Evolutionary conservation across 1,140 invertebrate species (phyloP), one percentile per base, ranked within the genome.

Genomic region (Drosophila chauvacae): DNA sequence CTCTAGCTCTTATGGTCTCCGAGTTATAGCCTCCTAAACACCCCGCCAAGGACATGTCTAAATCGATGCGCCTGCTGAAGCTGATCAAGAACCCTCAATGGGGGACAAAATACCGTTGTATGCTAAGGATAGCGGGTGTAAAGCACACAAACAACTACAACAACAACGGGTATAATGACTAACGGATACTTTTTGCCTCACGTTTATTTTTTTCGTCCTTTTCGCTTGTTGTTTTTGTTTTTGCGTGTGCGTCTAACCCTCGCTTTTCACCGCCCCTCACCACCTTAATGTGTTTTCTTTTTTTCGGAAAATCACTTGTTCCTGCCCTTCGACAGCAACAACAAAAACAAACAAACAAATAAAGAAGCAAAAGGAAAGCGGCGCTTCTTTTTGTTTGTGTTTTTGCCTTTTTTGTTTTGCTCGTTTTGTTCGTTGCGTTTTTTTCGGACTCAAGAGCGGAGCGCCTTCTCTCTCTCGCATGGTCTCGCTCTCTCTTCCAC

Each of bases 341-440:
- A 63, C 64, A 75, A 53, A 47, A 50, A 30, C 50, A 53, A 69
- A 68, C 71, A 76, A 60, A 77, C 58, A 55, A 55, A 77, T 35
- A 47, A 59, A 10, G 35, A 33, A 65, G 35, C 18, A 70, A 61
- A 56, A 75, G 35, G 39, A 57, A 71, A 62, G 37, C 57, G 48
- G 53, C 58, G 35, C 59, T 57, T 76, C 62, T 72, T 82, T 77
- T 80, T 84, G 76, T 84, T 82, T 71, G 55, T 69, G 42, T 68
- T 87, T 83, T 83, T 82, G 76, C 55, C 58, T 64, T 83, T 81
- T 86, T 91, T 91, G 86, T 91, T 91, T 91, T 91, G 90, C 86
- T 91, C 90, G 80, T 85, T 91, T 91, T 91, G 83, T 91, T 91
- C 90, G 90, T 91, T 91, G 88, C 86, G 85, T 90, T 87, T 90